These are phyloP conservation scores for Melanotaenia maccullochi DNA, from an alignment of 2,797 vertebrate genomes.

Conservation along the genomic window DNA sequence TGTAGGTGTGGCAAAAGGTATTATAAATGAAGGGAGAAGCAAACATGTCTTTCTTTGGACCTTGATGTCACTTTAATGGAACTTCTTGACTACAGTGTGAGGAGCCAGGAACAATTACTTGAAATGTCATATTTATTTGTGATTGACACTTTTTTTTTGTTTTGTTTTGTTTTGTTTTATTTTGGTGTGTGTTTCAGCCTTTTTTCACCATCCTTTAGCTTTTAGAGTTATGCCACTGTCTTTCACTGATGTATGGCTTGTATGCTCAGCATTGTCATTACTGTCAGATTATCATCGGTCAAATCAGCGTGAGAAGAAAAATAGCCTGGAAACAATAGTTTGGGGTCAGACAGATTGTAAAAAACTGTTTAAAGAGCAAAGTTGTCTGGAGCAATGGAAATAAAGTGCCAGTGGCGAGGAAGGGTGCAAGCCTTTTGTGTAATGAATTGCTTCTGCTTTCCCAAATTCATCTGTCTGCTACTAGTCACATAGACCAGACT, in stretches of 20 bases:
- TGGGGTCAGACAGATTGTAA: slow-evolving; percentile 56
- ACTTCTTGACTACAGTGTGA: neutral
- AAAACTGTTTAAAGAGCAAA: slow-evolving; percentile 67
- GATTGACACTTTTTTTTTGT: neutral
- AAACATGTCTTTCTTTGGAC: slow-evolving; percentile 19
- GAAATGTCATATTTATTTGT: slow-evolving; percentile 31
- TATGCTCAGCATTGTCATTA: slow-evolving; percentile 5
- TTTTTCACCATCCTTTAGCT: neutral
- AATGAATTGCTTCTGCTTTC: slow-evolving; percentile 24
- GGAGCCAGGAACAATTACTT: slow-evolving; percentile 27
- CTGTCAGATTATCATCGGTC: slow-evolving; percentile 35
- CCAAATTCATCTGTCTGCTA: slow-evolving; percentile 43
- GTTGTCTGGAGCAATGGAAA: slow-evolving; percentile 58
- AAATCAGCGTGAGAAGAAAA: slow-evolving; percentile 39
- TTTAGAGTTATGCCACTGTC: slow-evolving; percentile 36
- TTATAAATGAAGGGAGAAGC: neutral
- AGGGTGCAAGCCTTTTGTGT: slow-evolving; percentile 33
- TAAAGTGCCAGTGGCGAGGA: slow-evolving; percentile 39
- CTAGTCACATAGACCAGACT: neutral
- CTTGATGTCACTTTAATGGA: slow-evolving; percentile 21
- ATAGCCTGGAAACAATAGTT: slow-evolving; percentile 59
- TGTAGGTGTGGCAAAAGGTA: neutral
- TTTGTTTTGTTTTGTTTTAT: no score
- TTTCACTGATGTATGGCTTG: slow-evolving; percentile 11
- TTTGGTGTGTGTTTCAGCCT: neutral